Percentiles rank a stretch among this genome's conserved stretches.
phyloP scores from a whole-genome alignment of 2,113 vertebrate species.

The Paracanthobrama guichenoti region DNA sequence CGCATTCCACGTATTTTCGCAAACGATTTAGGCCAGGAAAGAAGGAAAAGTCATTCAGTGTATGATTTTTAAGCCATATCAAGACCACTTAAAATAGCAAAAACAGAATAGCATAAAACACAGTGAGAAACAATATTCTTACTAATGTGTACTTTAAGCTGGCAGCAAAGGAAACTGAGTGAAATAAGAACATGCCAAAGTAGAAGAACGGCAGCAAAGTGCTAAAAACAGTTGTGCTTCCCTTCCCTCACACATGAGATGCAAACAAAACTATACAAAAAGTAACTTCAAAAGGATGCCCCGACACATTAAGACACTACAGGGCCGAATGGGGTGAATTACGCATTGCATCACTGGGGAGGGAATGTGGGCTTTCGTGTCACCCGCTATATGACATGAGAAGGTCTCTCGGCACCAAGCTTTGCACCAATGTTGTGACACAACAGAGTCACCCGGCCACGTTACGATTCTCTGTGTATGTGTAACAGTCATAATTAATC shows the following conservation, averaged over 20 bases:
- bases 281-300: not conserved
- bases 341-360: not conserved
- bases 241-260: not conserved
- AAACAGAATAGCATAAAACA: not conserved
- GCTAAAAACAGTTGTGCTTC: slow-evolving; percentile 7
- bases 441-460: slow-evolving; percentile 31
- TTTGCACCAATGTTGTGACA: not conserved
- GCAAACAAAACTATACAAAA: not conserved
- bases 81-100: not conserved
- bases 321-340: not conserved
- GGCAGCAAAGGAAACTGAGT: slow-evolving; percentile 13
- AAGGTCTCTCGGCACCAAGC: slow-evolving; percentile 32
- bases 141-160: not conserved
- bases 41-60: not conserved
- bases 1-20: too few species aligned
- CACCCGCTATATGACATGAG: not conserved
- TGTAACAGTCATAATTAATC: slow-evolving; percentile 54
- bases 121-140: not conserved
- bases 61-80: not conserved
- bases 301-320: not conserved
- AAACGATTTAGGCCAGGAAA: not conserved
- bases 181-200: not conserved
- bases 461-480: slow-evolving; percentile 26
- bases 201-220: slow-evolving; percentile 6
- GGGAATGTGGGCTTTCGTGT: not conserved